A percentile compares a stretch with the other conserved stretches of the same genome.
Evolutionary conservation across 2,113 vertebrate species (phyloP).

Genomic region (Lophura nycthemera): DNA sequence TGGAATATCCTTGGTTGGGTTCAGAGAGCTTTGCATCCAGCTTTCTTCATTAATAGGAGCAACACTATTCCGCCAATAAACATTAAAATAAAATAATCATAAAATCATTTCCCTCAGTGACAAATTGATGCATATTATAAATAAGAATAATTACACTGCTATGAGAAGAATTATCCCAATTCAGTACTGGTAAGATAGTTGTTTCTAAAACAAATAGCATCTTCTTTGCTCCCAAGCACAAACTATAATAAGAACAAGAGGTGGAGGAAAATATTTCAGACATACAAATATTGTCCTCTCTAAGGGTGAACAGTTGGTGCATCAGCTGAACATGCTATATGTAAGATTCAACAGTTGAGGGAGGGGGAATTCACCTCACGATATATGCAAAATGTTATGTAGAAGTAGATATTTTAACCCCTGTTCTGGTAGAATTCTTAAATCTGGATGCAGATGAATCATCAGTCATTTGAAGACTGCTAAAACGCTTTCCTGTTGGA

Average conservation of each 20-base stretch:
- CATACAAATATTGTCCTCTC: not conserved
- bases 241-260: not conserved
- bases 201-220: not conserved
- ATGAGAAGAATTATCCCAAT: not conserved
- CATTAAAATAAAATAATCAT: slow-evolving; percentile 6
- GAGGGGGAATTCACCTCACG: not conserved
- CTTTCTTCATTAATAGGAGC: not conserved
- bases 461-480: not conserved
- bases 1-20: not conserved
- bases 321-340: not conserved
- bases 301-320: not conserved
- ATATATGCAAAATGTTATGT: not conserved
- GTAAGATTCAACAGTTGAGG: not conserved
- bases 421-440: not conserved
- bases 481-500: not conserved
- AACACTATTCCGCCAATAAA: not conserved
- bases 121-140: slow-evolving; percentile 12
- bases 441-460: not conserved
- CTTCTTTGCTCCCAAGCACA: not conserved
- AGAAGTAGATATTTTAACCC: not conserved
- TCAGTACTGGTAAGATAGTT: not conserved
- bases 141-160: slow-evolving; percentile 28
- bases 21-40: not conserved
- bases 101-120: slow-evolving; percentile 32
- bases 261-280: not conserved